Conservation (phyloP, 2,888 invertebrate species). For the Cerceris rybyensis region DNA sequence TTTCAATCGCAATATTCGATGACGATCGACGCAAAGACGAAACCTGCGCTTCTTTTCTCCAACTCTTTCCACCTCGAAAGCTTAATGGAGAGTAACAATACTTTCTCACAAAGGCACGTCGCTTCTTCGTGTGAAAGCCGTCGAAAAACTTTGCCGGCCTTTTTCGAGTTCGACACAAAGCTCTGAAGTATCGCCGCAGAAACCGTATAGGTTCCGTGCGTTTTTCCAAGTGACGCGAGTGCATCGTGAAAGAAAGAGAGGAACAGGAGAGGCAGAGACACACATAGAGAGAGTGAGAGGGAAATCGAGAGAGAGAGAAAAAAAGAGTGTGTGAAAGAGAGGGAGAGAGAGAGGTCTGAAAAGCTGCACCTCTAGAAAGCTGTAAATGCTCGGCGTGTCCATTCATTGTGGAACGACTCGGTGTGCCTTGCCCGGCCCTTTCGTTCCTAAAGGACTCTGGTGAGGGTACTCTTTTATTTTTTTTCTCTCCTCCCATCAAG, state of each 20-base stretch:
- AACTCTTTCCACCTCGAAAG: neutral
- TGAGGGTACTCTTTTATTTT: conserved; percentile 33
- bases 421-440: conserved; percentile 21
- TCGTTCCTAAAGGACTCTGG: conserved; percentile 44
- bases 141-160: conserved; percentile 40
- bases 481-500: conserved; percentile 15
- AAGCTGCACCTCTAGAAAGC: conserved; percentile 46
- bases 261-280: too few species aligned
- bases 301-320: too few species aligned
- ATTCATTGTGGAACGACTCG: conserved; percentile 52
- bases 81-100: conserved; percentile 18
- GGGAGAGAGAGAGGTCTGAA: conserved; percentile 43
- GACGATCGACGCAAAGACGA: neutral
- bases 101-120: conserved; percentile 1
- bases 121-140: conserved; percentile 43
- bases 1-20: conserved; percentile 5
- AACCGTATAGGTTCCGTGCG: conserved; percentile 31
- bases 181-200: conserved; percentile 21
- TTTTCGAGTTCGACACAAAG: conserved; percentile 19
- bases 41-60: too few species aligned
- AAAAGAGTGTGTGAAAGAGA: too few species aligned
- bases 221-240: conserved; percentile 48
- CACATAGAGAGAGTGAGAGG: too few species aligned
- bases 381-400: conserved; percentile 54
- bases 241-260: neutral